Evolutionary conservation across 2,797 vertebrate genomes (phyloP).

Genomic region (Pantherophis alleghaniensis): DNA sequence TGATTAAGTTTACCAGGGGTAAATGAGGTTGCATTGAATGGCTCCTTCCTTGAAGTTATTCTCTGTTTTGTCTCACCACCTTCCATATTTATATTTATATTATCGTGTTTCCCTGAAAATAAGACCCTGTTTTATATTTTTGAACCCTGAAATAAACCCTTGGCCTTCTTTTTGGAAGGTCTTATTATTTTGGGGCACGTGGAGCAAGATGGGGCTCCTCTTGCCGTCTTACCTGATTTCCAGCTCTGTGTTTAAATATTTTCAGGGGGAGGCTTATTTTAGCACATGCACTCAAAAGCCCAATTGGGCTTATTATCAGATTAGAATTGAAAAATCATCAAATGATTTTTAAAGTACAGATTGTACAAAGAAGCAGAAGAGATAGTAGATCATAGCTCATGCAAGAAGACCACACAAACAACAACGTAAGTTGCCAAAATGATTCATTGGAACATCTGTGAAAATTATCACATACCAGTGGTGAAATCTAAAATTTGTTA

Average conservation of each 20-base stretch:
- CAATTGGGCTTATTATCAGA: no score
- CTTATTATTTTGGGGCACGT: no score
- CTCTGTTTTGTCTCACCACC: neutral
- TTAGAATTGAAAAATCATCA: neutral
- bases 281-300: no score
- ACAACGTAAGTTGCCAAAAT: neutral
- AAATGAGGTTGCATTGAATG: neutral
- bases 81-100: neutral
- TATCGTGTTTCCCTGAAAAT: no score
- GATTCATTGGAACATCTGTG: neutral
- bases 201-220: no score
- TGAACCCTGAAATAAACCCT: no score
- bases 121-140: no score
- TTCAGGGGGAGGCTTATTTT: no score
- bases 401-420: neutral
- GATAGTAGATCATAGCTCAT: neutral
- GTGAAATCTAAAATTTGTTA: no score
- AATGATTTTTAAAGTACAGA: neutral
- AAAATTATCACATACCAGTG: neutral
- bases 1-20: neutral
- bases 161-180: no score
- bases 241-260: no score
- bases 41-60: neutral
- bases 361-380: neutral
- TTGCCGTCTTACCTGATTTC: no score